Percentiles rank a stretch among this genome's conserved stretches.
Evolutionary conservation across 2,888 invertebrate genomes (phyloP).

Genomic region (Spisula subtruncata): DNA sequence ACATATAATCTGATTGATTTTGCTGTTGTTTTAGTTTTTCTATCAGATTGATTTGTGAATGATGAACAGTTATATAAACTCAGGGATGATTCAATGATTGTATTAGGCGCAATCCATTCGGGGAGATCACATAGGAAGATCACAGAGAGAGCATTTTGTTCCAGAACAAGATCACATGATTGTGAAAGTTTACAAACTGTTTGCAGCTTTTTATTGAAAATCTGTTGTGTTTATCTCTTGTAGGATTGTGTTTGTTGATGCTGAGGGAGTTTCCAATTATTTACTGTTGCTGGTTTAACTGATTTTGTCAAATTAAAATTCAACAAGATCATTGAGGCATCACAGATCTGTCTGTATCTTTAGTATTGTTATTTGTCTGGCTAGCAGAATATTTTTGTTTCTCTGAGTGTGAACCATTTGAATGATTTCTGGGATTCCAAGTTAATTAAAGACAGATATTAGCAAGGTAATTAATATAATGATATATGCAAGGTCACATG

Average conservation of each 20-base stretch:
- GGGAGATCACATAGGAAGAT: not conserved
- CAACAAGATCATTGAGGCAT: not conserved
- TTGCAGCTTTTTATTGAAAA: too few relatives aligned
- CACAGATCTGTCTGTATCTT: not conserved
- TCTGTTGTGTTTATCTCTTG: not conserved
- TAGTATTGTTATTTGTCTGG: not conserved
- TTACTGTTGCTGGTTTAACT: not conserved
- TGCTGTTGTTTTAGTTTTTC: not conserved
- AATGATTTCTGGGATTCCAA: too few relatives aligned
- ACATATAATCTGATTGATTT: constrained; percentile 13
- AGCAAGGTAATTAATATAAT: too few relatives aligned
- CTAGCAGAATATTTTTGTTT: too few relatives aligned
- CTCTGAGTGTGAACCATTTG: too few relatives aligned
- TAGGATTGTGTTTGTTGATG: not conserved
- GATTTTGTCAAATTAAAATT: not conserved
- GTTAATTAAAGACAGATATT: too few relatives aligned
- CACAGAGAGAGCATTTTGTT: too few relatives aligned
- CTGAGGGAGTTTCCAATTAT: not conserved
- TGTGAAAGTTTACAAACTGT: not conserved
- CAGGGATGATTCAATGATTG: not conserved
- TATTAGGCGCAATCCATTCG: not conserved
- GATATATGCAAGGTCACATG: too few relatives aligned
- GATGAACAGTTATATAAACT: constrained; percentile 23
- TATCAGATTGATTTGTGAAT: constrained; percentile 1
- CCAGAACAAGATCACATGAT: not conserved